Percentiles rank a stretch among this genome's conserved stretches.
These are phyloP conservation scores for Sebastes aleutianus DNA, from an alignment of 2,797 vertebrate species.

Conservation along the genomic window DNA sequence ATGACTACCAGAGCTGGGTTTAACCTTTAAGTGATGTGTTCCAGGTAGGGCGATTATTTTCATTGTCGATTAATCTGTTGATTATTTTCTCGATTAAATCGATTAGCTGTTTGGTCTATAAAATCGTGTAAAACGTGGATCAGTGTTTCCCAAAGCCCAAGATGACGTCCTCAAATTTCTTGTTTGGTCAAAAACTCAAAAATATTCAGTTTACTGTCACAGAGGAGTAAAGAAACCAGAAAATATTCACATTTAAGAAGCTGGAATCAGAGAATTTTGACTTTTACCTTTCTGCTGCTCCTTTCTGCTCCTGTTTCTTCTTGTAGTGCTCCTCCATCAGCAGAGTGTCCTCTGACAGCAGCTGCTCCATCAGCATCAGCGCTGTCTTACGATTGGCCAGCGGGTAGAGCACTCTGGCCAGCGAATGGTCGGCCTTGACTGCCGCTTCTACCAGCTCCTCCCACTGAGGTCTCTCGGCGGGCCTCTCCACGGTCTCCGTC, in stretches of 20 bases:
- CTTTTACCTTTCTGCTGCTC: slow-evolving; percentile 65
- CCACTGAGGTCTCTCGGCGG: slow-evolving; percentile 62
- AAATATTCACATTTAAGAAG: no score
- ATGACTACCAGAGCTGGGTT: neutral
- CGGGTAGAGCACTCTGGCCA: slow-evolving; percentile 85
- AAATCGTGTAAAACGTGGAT: no score
- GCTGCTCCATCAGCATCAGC: slow-evolving; percentile 91
- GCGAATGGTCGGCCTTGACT: slow-evolving; percentile 83
- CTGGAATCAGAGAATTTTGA: neutral
- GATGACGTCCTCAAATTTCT: no score
- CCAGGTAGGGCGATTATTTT: no score
- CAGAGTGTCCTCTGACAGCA: slow-evolving; percentile 87
- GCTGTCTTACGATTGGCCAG: slow-evolving; percentile 85
- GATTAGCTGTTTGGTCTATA: no score
- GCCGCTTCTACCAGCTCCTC: slow-evolving; percentile 86
- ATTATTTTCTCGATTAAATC: no score
- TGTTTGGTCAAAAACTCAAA: no score
- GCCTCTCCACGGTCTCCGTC: slow-evolving; percentile 28
- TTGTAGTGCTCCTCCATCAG: slow-evolving; percentile 88
- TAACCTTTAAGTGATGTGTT: no score
- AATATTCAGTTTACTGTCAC: no score
- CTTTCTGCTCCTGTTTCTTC: slow-evolving; percentile 79
- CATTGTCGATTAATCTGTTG: no score
- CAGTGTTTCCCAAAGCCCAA: no score
- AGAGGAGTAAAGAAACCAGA: no score